Conservation (phyloP, 64 coral and sea anemone genomes). For the Montipora foliosa region DNA sequence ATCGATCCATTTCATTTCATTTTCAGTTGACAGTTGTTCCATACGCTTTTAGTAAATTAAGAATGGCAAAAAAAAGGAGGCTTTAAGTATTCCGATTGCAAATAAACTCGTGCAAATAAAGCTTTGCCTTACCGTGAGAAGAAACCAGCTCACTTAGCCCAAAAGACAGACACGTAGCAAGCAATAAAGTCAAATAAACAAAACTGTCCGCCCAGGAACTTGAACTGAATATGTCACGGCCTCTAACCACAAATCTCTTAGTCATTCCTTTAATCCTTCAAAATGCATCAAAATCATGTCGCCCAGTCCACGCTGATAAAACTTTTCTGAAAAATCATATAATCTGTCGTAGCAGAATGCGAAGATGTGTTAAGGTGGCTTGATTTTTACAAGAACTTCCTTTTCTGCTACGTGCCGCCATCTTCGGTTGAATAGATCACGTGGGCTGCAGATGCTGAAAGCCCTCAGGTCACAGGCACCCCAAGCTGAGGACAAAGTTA, state of each 20-base stretch:
- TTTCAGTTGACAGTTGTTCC: too few species aligned
- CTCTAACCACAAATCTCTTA: neutral
- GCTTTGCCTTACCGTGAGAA: neutral
- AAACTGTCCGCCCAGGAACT: neutral
- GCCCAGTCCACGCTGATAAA: conserved; percentile 6
- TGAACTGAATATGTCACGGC: neutral
- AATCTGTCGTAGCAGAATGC: neutral
- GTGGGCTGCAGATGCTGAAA: too few species aligned
- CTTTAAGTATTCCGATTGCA: too few species aligned
- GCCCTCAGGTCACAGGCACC: too few species aligned
- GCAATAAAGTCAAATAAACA: neutral
- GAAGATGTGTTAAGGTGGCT: neutral
- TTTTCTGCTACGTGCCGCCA: too few species aligned
- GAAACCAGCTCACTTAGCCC: neutral
- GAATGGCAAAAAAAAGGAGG: too few species aligned
- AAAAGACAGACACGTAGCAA: neutral
- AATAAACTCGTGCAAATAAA: neutral
- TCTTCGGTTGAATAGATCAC: too few species aligned
- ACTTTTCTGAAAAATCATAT: neutral
- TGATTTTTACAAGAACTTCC: too few species aligned
- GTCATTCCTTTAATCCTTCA: neutral
- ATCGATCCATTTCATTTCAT: too few species aligned
- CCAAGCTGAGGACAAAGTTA: too few species aligned
- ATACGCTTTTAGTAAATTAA: too few species aligned
- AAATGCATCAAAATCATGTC: neutral